Conservation (phyloP, 2,888 invertebrate species). For the Gymnosoma rotundatum region DNA sequence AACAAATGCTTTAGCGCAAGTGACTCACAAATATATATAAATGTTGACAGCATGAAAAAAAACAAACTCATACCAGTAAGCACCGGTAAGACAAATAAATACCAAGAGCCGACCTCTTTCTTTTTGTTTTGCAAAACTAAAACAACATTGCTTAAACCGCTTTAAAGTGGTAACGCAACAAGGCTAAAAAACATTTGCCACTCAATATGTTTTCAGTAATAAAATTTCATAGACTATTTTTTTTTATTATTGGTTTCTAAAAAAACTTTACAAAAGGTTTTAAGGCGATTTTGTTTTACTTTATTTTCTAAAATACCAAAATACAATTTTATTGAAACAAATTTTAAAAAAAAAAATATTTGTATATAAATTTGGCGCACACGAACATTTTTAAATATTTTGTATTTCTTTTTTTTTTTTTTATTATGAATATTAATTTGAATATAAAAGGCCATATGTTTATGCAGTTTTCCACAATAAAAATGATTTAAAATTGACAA, state of each 20-base stretch:
- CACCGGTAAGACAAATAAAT: conserved; percentile 32
- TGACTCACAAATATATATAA: conserved; percentile 41
- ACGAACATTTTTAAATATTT: conserved; percentile 15
- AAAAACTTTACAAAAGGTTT: conserved; percentile 23
- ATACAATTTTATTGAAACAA: conserved; percentile 23
- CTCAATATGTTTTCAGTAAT: conserved; percentile 11
- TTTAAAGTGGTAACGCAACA: conserved; percentile 42
- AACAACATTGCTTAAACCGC: conserved; percentile 35
- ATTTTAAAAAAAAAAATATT: conserved; percentile 15
- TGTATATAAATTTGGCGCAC: conserved; percentile 12
- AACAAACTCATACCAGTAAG: conserved; percentile 36
- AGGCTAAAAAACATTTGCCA: conserved; percentile 33
- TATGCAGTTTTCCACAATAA: conserved; percentile 28
- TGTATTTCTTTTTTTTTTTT: neutral
- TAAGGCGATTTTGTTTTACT: conserved; percentile 22
- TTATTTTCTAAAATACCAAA: conserved; percentile 44
- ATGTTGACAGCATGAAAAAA: conserved; percentile 35
- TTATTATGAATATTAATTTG: conserved; percentile 25
- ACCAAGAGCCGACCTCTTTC: conserved; percentile 19
- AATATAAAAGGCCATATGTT: conserved; percentile 44
- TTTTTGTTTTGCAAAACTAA: conserved; percentile 10
- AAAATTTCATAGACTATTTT: neutral
- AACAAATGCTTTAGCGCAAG: neutral
- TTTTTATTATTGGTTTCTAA: neutral
- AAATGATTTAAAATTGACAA: conserved; percentile 19